A percentile compares a stretch with the other conserved stretches of the same genome.
Evolutionary conservation across 2,888 invertebrate species (phyloP).

Genomic region (Heliconius erato): DNA sequence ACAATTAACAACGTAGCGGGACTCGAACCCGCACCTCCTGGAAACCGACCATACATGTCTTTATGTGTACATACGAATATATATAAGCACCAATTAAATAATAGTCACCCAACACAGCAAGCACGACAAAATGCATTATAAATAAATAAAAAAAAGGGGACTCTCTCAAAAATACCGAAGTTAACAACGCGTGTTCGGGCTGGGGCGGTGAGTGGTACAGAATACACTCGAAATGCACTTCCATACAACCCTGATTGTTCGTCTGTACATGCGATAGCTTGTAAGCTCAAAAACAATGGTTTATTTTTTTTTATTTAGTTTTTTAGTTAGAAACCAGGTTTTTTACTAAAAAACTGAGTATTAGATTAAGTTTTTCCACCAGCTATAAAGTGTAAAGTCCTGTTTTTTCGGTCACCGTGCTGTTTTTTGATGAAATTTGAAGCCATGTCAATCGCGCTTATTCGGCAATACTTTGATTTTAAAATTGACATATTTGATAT

Average conservation of each 20-base stretch:
- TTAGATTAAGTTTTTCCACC: too few relatives aligned
- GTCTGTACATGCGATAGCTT: slow-evolving; percentile 31
- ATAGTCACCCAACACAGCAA: slow-evolving; percentile 27
- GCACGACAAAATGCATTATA: slow-evolving; percentile 35
- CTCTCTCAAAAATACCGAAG: slow-evolving; percentile 33
- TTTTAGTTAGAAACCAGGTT: background rate
- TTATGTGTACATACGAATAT: background rate
- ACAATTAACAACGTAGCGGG: too few relatives aligned
- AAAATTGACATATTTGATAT: too few relatives aligned
- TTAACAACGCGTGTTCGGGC: slow-evolving; percentile 44
- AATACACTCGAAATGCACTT: slow-evolving; percentile 47
- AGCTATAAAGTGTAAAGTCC: too few relatives aligned
- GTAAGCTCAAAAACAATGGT: slow-evolving; percentile 16
- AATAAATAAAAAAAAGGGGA: slow-evolving; percentile 38
- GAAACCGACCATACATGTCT: background rate
- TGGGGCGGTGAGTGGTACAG: slow-evolving; percentile 44
- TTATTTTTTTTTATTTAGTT: slow-evolving; percentile 2
- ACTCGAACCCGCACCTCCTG: too few relatives aligned
- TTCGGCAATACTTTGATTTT: too few relatives aligned
- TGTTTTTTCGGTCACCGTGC: too few relatives aligned
- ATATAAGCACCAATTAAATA: slow-evolving; percentile 25
- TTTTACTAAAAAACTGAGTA: background rate
- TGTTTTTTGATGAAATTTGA: too few relatives aligned
- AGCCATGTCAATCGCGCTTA: too few relatives aligned
- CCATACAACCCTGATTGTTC: slow-evolving; percentile 34